Percentiles rank a stretch among this genome's conserved stretches.
Evolutionary conservation across 2,113 vertebrate genomes (phyloP).

Genomic region (Setophaga petechia): DNA sequence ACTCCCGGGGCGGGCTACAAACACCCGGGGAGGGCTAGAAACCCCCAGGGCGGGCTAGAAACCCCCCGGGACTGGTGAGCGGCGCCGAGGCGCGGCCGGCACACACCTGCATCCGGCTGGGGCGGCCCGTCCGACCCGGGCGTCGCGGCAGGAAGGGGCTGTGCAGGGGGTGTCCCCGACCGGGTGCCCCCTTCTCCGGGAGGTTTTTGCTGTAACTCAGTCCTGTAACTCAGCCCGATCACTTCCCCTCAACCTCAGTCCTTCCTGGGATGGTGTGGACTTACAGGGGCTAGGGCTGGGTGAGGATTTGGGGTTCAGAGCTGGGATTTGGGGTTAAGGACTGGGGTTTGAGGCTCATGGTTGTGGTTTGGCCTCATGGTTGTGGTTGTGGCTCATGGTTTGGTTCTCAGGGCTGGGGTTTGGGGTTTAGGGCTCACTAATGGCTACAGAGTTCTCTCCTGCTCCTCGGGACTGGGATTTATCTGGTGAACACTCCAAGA

Average conservation of each 20-base stretch:
- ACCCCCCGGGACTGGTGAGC: background rate
- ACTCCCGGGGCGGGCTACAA: background rate
- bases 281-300: no score
- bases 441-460: background rate
- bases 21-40: background rate
- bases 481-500: background rate
- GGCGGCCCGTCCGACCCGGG: accelerated
- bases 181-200: accelerated
- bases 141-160: accelerated
- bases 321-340: background rate
- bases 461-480: background rate
- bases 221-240: accelerated
- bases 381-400: background rate
- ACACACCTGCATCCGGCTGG: constrained; percentile 44
- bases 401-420: background rate
- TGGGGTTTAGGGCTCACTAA: background rate
- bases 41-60: background rate
- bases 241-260: background rate
- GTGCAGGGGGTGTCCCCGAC: accelerated
- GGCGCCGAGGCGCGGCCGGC: background rate
- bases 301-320: background rate
- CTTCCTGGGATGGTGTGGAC: no score
- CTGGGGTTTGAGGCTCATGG: background rate
- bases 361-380: background rate
- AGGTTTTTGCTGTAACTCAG: background rate